Percentiles rank a stretch among this genome's conserved stretches.
Conservation (phyloP, 2,113 vertebrate genomes). For the Pongo pygmaeus region DNA sequence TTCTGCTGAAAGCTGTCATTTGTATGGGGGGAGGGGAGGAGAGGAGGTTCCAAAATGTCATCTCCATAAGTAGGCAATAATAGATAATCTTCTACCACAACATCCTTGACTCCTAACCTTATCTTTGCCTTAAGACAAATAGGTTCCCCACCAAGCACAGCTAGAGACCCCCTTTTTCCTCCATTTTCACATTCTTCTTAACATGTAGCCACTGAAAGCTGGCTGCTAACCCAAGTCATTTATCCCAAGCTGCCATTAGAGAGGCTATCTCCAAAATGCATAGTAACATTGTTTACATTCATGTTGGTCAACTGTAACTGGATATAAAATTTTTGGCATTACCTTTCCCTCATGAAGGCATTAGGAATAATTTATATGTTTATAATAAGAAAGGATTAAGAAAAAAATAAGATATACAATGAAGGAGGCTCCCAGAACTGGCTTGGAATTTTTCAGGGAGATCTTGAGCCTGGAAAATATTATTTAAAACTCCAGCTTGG, state of each 20-base stretch:
- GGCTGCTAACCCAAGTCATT: background rate
- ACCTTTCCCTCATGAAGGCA: slow-evolving; percentile 22
- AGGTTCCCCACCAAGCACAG: background rate
- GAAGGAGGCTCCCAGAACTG: background rate
- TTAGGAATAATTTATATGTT: slow-evolving; percentile 54
- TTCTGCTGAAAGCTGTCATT: background rate
- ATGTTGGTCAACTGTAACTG: slow-evolving; percentile 3
- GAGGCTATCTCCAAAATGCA: background rate
- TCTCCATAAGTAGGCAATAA: background rate
- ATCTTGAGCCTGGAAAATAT: slow-evolving; percentile 35
- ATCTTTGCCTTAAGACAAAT: slow-evolving; percentile 2
- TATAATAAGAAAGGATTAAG: slow-evolving; percentile 44
- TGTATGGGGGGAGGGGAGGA: background rate
- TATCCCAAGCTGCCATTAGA: slow-evolving; percentile 13
- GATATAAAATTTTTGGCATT: slow-evolving; percentile 24
- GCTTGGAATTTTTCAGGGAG: slow-evolving; percentile 59
- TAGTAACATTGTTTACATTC: background rate
- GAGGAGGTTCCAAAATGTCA: background rate
- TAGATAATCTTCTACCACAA: background rate
- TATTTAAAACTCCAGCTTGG: slow-evolving; percentile 15
- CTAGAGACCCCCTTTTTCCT: background rate
- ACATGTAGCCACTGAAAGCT: background rate
- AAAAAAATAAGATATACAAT: background rate
- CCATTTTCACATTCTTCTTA: slow-evolving; percentile 10
- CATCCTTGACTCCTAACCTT: slow-evolving; percentile 22